Percentiles rank a stretch among this genome's conserved stretches.
phyloP scores from a whole-genome alignment of 2,888 invertebrate genomes.

The Aphodius sticticus region DNA sequence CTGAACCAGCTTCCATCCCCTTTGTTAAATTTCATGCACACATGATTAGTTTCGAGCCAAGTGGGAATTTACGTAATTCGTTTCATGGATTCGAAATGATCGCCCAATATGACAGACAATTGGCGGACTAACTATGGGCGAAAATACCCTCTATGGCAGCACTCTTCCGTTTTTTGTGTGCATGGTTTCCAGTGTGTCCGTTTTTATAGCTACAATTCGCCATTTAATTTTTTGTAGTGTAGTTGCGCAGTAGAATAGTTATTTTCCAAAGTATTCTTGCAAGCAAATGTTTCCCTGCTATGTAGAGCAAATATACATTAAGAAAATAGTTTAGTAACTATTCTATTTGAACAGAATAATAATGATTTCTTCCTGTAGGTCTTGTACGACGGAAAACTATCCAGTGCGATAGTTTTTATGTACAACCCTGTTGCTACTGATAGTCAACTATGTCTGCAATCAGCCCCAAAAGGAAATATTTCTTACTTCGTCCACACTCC shows the following conservation, averaged over 20 bases:
- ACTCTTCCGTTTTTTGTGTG: background rate
- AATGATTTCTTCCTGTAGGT: constrained; percentile 70
- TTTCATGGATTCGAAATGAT: background rate
- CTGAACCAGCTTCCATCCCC: background rate
- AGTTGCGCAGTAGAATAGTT: background rate
- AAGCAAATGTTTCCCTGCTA: constrained; percentile 14
- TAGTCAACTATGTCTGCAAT: constrained; percentile 97
- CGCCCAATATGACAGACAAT: background rate
- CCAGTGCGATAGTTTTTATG: constrained; percentile 97
- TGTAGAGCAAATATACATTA: constrained; percentile 16
- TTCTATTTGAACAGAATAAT: constrained; percentile 14
- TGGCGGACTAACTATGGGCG: background rate
- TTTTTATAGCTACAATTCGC: background rate
- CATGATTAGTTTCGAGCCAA: background rate
- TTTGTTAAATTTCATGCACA: background rate
- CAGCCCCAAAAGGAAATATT: constrained; percentile 96
- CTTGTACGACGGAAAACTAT: constrained; percentile 97
- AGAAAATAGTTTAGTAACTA: constrained; percentile 12
- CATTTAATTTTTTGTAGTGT: background rate
- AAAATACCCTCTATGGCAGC: background rate
- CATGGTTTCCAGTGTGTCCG: background rate
- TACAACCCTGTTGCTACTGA: constrained; percentile 99
- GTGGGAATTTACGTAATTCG: background rate
- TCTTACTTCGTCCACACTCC: constrained; percentile 99
- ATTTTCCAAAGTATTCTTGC: background rate